Percentiles rank a stretch among this genome's conserved stretches.
Evolutionary conservation across 2,113 vertebrate genomes (phyloP).

Genomic region (Ammodytes marinus): DNA sequence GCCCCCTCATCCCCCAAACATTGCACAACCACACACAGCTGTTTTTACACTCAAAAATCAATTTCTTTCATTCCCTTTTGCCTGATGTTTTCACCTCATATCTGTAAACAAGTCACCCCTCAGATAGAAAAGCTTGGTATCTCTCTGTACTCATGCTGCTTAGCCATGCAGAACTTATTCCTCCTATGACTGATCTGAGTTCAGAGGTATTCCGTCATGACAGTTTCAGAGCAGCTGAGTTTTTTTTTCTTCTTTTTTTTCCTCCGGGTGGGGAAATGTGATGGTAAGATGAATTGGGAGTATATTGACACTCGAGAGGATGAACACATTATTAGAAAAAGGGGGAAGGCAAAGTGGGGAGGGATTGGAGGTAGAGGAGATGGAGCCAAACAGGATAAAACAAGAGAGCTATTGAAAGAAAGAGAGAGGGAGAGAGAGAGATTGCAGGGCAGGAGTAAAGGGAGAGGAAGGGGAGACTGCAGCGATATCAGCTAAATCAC

Average conservation of each 20-base stretch:
- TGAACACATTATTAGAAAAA: conserved; percentile 40
- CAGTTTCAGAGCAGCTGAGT: conserved; percentile 46
- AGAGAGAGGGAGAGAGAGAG: conserved; percentile 16
- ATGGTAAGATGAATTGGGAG: conserved; percentile 44
- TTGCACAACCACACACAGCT: conserved; percentile 21
- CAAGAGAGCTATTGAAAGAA: too few relatives aligned
- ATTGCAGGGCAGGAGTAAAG: conserved; percentile 36
- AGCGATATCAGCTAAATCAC: conserved; percentile 84
- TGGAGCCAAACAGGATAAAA: conserved; percentile 21
- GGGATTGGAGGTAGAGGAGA: conserved; percentile 13
- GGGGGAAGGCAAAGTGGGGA: conserved; percentile 27
- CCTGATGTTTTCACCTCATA: conserved; percentile 54
- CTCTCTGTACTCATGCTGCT: conserved; percentile 61
- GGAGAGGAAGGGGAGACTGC: conserved; percentile 53
- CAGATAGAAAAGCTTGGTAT: conserved; percentile 51
- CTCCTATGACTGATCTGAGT: conserved; percentile 59
- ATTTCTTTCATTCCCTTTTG: conserved; percentile 33
- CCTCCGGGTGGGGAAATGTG: conserved; percentile 20
- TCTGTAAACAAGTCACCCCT: conserved; percentile 65
- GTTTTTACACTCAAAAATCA: conserved; percentile 50
- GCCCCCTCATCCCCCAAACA: conserved; percentile 16
- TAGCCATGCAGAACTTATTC: conserved; percentile 74
- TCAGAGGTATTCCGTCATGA: conserved; percentile 49
- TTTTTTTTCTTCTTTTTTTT: not conserved
- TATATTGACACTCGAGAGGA: conserved; percentile 58